Base-by-base conservation (phyloP, 1,140 invertebrate genomes). In the Chrysoperla carnea region DNA sequence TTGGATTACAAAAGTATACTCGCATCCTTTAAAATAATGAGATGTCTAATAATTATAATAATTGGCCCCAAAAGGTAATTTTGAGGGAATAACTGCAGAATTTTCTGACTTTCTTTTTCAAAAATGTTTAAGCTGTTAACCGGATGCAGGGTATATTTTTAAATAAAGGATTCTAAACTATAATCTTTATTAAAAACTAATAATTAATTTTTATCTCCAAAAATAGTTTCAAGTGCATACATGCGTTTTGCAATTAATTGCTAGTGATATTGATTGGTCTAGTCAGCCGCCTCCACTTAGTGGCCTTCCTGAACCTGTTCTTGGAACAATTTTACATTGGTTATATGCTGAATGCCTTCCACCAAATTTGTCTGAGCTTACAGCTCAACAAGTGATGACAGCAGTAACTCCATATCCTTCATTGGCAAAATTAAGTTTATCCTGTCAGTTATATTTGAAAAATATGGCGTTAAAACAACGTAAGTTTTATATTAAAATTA, bases 271-370 rank as follows among this genome's bases (percentile, higher is more conserved):
- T 44, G 64, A 73, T 47, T 74, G 70, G 72, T 48, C 49, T 33
- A 44, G 51, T 39, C 48, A 54, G 6, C 61, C 63, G 5, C 58
- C 69, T 15, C 67, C 68, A 11, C 57, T 75, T 17, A 52, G 55
- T 41, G 61, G 64, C 29, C 47, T 78, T 29, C 65, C 67, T 6
- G 68, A 72, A 41, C 69, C 73, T 50, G 68, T 75, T 12, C 48
- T 78, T 8, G 62, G 62, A 14, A 70, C 69, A 9, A 64, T 73
- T 37, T 57, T 78, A 8, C 66, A 78, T 55, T 79, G 68, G 55
- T 52, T 78, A 8, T 79, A 79, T 50, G 64, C 71, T n/a, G 72
- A 76, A 51, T 73, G 73, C 47, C 55, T 79, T 48, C 73, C 75
- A 8, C 56, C 60, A 15, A 61, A 62, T 44, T 53, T 78, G 37